Percentiles rank a stretch among this genome's conserved stretches.
phyloP scores from a whole-genome alignment of 1,140 invertebrate species.

The Eriocheir sinensis region DNA sequence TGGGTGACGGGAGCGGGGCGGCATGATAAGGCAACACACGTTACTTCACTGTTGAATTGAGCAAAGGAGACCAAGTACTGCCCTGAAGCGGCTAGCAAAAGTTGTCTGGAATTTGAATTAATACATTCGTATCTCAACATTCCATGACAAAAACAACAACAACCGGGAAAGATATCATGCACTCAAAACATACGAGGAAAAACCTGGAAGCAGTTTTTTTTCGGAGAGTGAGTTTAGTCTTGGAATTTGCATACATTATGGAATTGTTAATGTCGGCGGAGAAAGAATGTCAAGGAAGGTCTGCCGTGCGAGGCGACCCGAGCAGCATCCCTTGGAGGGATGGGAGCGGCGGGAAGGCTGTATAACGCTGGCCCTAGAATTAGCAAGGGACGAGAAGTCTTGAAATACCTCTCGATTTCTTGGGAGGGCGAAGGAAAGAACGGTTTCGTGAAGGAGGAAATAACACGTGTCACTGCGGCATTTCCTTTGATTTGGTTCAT shows the following conservation, averaged over 20 bases:
- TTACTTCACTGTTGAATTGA: too few relatives aligned
- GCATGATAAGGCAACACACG: neutral
- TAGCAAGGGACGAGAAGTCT: too few relatives aligned
- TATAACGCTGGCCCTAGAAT: too few relatives aligned
- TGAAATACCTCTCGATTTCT: too few relatives aligned
- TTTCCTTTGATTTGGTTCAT: too few relatives aligned
- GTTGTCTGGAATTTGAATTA: neutral
- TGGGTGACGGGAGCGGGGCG: neutral
- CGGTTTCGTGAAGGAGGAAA: too few relatives aligned
- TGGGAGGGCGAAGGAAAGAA: too few relatives aligned
- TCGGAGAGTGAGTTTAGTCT: neutral
- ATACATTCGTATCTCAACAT: neutral
- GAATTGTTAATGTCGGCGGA: neutral
- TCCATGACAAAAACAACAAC: neutral
- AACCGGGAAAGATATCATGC: neutral
- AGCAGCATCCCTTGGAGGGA: neutral
- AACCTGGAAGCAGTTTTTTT: neutral
- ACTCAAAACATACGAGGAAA: neutral
- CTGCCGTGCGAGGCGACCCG: neutral
- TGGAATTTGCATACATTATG: neutral
- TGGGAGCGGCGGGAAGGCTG: too few relatives aligned
- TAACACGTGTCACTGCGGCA: too few relatives aligned
- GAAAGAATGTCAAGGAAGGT: neutral
- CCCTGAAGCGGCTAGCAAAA: neutral
- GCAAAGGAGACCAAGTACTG: too few relatives aligned